Conservation (phyloP, 1,140 invertebrate species). For the Rhizoglyphus robini region DNA sequence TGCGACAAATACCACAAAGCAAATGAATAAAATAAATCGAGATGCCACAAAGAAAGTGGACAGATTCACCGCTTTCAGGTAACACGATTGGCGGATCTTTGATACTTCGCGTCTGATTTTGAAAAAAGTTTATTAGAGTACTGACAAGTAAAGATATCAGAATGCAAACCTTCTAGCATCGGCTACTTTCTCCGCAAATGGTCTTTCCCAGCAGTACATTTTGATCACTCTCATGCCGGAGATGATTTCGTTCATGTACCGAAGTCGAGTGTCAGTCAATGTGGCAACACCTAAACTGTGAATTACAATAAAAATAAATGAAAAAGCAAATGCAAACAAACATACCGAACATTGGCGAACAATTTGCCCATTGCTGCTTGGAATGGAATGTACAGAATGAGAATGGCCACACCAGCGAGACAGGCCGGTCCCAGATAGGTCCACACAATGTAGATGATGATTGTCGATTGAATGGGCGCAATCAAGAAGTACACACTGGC, state of each 20-base stretch:
- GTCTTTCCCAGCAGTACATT: constrained; percentile 62
- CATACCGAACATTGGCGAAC: constrained; percentile 31
- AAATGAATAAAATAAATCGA: constrained; percentile 53
- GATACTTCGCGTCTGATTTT: constrained; percentile 12
- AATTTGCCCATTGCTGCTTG: constrained; percentile 21
- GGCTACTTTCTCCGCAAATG: constrained; percentile 51
- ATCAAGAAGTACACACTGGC: constrained; percentile 20
- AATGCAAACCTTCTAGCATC: constrained; percentile 35
- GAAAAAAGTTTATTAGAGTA: neutral
- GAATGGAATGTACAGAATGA: constrained; percentile 23
- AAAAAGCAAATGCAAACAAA: too few species aligned
- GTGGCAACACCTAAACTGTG: constrained; percentile 49
- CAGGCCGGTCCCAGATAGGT: constrained; percentile 10
- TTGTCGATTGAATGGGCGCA: constrained; percentile 21
- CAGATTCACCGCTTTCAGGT: constrained; percentile 50
- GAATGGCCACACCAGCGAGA: constrained; percentile 15
- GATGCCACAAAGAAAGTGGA: constrained; percentile 35
- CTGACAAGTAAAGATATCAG: neutral
- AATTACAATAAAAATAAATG: too few species aligned
- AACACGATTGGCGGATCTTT: constrained; percentile 48
- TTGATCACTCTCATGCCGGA: constrained; percentile 71
- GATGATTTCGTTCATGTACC: constrained; percentile 78
- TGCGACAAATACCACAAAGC: constrained; percentile 49
- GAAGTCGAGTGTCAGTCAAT: constrained; percentile 64
- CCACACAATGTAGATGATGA: constrained; percentile 22